Evolutionary conservation across 35 echinoderm and acorn worm species (phyloP).

Genomic region (Chiridota heheva): DNA sequence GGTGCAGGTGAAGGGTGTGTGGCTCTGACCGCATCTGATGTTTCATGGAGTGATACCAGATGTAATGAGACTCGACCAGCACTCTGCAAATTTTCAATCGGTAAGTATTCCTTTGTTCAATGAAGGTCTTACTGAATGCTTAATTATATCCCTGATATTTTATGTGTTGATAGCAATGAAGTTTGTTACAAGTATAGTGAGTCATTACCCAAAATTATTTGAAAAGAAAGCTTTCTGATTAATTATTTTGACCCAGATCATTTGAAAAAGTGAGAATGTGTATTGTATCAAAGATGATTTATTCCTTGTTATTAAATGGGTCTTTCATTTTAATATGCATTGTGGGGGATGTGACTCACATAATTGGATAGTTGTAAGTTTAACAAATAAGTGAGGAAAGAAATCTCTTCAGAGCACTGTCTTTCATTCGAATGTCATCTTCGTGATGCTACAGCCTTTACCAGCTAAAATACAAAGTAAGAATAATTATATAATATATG

Average conservation of each 20-base stretch:
- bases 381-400: too few species aligned
- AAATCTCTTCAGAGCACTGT: too few species aligned
- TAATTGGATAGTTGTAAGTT: too few species aligned
- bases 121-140: not conserved
- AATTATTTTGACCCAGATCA: not conserved
- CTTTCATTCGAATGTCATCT: too few species aligned
- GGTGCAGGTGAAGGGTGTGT: constrained; percentile 58
- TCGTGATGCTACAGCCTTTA: too few species aligned
- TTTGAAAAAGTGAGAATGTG: not conserved
- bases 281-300: too few species aligned
- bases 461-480: too few species aligned
- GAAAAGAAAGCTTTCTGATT: not conserved
- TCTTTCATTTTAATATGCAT: too few species aligned
- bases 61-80: constrained; percentile 8
- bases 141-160: not conserved
- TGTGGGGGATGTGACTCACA: too few species aligned
- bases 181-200: not conserved
- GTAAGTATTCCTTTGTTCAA: constrained; percentile 18
- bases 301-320: too few species aligned
- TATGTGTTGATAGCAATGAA: not conserved
- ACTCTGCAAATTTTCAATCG: constrained; percentile 36
- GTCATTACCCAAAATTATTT: not conserved
- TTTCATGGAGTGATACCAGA: constrained; percentile 44
- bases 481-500: too few species aligned
- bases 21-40: constrained; percentile 32